Conservation (phyloP, 1,140 invertebrate genomes). For the Archegozetes longisetosus region DNA sequence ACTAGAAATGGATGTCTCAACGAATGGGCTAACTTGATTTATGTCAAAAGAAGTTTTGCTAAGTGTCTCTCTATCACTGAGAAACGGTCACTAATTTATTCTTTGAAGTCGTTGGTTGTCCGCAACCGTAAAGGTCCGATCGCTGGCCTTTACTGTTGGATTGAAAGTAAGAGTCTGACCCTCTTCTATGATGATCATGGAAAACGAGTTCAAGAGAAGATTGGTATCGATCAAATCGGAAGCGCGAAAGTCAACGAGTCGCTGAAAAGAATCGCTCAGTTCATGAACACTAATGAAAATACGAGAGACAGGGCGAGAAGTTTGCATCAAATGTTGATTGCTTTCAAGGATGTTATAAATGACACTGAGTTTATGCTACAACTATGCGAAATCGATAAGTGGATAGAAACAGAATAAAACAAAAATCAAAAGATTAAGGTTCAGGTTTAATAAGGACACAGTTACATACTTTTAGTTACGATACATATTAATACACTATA, state of each 20-base stretch:
- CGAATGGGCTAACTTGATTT: conserved; percentile 45
- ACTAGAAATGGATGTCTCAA: conserved; percentile 19
- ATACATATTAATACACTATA: too few relatives aligned
- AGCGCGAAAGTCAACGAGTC: neutral
- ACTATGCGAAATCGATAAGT: conserved; percentile 11
- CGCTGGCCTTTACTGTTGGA: conserved; percentile 60
- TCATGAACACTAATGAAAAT: neutral
- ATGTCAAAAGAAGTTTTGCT: conserved; percentile 54
- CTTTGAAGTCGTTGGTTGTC: conserved; percentile 60
- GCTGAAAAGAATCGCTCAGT: neutral
- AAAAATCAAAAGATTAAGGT: too few relatives aligned
- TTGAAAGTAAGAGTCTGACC: conserved; percentile 42
- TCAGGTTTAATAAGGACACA: too few relatives aligned
- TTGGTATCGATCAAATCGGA: conserved; percentile 11
- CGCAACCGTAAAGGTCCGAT: conserved; percentile 60
- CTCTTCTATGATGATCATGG: conserved; percentile 52
- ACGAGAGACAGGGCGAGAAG: neutral
- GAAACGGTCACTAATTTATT: conserved; percentile 69
- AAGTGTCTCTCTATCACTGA: conserved; percentile 69
- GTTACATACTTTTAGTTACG: too few relatives aligned
- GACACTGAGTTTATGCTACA: conserved; percentile 13
- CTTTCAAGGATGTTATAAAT: neutral
- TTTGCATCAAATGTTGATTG: neutral
- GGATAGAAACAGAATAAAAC: conserved; percentile 14
- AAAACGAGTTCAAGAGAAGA: conserved; percentile 15